Percentiles rank a stretch among this genome's conserved stretches.
phyloP scores from a whole-genome alignment of 1,140 invertebrate genomes.

The Halyomorpha halys region DNA sequence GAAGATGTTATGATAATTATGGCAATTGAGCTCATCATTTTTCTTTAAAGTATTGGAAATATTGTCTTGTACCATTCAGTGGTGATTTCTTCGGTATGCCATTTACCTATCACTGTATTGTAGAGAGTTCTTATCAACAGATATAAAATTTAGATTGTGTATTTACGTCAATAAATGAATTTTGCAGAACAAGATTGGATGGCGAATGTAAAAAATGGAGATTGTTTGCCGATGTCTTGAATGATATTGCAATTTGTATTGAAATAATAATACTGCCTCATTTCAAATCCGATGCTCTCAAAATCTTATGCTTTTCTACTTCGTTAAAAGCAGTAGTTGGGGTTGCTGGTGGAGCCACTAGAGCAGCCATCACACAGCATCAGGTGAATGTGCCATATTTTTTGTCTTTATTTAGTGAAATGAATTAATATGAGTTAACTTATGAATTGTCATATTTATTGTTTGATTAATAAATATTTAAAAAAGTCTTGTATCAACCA shows the following conservation, averaged over 20 bases:
- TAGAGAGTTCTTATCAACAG: too few species aligned
- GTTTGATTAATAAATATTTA: too few species aligned
- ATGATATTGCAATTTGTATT: constrained; percentile 77
- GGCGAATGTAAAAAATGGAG: constrained; percentile 86
- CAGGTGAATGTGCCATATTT: constrained; percentile 43
- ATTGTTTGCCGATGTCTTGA: constrained; percentile 86
- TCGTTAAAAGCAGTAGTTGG: constrained; percentile 67
- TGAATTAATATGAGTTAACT: background rate
- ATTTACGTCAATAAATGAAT: too few species aligned
- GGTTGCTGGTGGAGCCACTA: constrained; percentile 80
- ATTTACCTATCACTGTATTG: too few species aligned
- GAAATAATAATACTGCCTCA: constrained; percentile 60
- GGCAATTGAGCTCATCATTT: too few species aligned
- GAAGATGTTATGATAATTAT: too few species aligned
- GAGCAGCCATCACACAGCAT: constrained; percentile 85
- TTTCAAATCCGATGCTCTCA: constrained; percentile 44
- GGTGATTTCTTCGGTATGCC: too few species aligned
- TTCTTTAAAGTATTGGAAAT: too few species aligned
- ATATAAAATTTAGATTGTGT: too few species aligned
- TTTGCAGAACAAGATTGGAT: constrained; percentile 57
- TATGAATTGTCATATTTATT: too few species aligned
- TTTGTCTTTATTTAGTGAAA: background rate
- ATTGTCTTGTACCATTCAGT: too few species aligned
- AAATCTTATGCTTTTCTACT: constrained; percentile 57
- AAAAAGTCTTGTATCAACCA: too few species aligned